These are phyloP conservation scores for Anastatus disparis DNA, from an alignment of 1,140 invertebrate genomes.

Conservation along the genomic window DNA sequence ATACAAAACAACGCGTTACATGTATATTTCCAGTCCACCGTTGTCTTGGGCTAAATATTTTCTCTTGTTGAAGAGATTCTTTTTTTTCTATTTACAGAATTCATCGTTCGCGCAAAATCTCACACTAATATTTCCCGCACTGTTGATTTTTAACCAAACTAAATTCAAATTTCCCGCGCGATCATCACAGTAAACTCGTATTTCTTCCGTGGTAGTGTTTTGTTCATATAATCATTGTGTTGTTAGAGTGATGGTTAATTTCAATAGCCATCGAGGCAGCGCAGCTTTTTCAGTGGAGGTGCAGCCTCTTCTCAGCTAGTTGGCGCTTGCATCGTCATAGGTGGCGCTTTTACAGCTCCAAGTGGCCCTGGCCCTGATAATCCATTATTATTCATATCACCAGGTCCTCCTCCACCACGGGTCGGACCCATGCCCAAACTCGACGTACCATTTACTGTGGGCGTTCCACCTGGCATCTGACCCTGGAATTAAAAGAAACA, in stretches of 20 bases:
- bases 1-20: constrained; percentile 27
- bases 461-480: constrained; percentile 59
- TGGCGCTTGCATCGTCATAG: constrained; percentile 64
- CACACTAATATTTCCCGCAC: too few relatives aligned
- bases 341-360: constrained; percentile 62
- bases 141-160: too few relatives aligned
- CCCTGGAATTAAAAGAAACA: constrained; percentile 56
- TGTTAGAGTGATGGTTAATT: too few relatives aligned
- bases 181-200: too few relatives aligned
- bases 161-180: neutral
- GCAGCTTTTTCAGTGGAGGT: constrained; percentile 63
- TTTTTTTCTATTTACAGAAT: constrained; percentile 5
- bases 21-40: constrained; percentile 8
- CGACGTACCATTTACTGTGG: constrained; percentile 60
- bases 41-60: constrained; percentile 17
- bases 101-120: too few relatives aligned
- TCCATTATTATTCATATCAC: constrained; percentile 66
- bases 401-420: constrained; percentile 52
- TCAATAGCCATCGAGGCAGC: constrained; percentile 65
- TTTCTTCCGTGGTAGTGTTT: too few relatives aligned
- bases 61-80: neutral
- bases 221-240: too few relatives aligned
- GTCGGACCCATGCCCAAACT: constrained; percentile 54
- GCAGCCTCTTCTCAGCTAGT: constrained; percentile 66
- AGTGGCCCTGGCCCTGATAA: constrained; percentile 61